Evolutionary conservation across 53 echinoderm and acorn worm species (phyloP), one percentile per base, ranked within the genome.

Genomic region (Echinarachnius parma): DNA sequence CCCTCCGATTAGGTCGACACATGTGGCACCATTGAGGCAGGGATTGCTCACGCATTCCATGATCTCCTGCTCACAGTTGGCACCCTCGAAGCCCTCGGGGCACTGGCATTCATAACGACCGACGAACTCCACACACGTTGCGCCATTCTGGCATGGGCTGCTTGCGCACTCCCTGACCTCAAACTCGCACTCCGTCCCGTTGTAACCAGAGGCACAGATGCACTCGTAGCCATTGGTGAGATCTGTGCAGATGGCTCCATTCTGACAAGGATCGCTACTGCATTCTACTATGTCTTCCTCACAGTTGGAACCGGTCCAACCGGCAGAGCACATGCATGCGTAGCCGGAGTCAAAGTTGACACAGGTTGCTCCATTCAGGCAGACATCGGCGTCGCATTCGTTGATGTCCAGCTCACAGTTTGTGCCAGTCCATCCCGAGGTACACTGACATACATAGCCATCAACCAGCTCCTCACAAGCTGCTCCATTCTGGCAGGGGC

Each of bases 11-110:
- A 56, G 34, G 28, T 72, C 74, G 14, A 56, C 3, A 28, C 74
- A 72, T 34, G 74, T 72, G 20, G 36, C 74, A n/a, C 53, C 74
- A 28, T 72, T 72, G 5, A 26, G 74, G 39, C 74, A 72, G 1
- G 74, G 74, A 28, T 56, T 72, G 28, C 74, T 72, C 36, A 56
- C 39, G 74, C 74, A 72, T 28, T 72, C 74, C 16, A 72, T 55
- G 20, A 30, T 57, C 20, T 72, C 74, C 4, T 21, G 9, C 35
- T 72, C 74, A 42, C 74, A 72, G 55, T 56, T 27, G 74, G 34
- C 24, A 16, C 74, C 74, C 25, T 72, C 56, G 7, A 21, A 72
- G 5, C 74, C 74, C 31, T 2, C 36, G 14, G 58, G 55, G 25
- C 74, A 72, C 42, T 57, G 74, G 20, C 74, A 72, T 23, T 72